A percentile compares a stretch with the other conserved stretches of the same genome.
These are phyloP conservation scores for Hydropsyche betteni DNA, from an alignment of 2,888 invertebrate genomes.

Conservation along the genomic window DNA sequence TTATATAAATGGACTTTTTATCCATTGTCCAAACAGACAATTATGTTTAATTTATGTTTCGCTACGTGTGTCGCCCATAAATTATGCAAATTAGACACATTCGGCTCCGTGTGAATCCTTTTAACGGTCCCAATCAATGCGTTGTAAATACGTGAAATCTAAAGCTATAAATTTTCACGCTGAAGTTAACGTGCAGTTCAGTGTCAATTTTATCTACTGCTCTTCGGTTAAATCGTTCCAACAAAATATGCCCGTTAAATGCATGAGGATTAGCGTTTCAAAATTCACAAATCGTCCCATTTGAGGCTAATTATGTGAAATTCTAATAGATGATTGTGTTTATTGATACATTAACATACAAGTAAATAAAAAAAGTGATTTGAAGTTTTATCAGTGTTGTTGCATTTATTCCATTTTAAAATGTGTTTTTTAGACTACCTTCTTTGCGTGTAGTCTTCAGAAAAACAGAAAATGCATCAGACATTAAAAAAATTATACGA, in stretches of 20 bases:
- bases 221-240: not conserved
- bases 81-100: slow-evolving; percentile 19
- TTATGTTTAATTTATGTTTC: slow-evolving; percentile 10
- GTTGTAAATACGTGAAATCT: slow-evolving; percentile 19
- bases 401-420: too few species aligned
- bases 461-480: too few species aligned
- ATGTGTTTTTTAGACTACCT: too few species aligned
- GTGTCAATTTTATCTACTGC: slow-evolving; percentile 23
- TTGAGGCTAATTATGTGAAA: too few species aligned
- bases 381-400: too few species aligned
- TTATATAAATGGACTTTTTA: slow-evolving; percentile 1
- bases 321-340: too few species aligned
- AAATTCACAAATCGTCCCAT: too few species aligned
- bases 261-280: too few species aligned
- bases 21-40: slow-evolving; percentile 23
- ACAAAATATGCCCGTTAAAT: not conserved
- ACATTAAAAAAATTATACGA: not conserved
- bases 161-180: slow-evolving; percentile 19
- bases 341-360: too few species aligned
- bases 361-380: too few species aligned
- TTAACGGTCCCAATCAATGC: slow-evolving; percentile 25
- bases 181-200: slow-evolving; percentile 25
- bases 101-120: slow-evolving; percentile 25
- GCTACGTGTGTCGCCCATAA: slow-evolving; percentile 21
- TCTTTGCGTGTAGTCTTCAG: too few species aligned